Conservation (phyloP, 2,888 invertebrate genomes). For the Oegoconia quadripuncta region DNA sequence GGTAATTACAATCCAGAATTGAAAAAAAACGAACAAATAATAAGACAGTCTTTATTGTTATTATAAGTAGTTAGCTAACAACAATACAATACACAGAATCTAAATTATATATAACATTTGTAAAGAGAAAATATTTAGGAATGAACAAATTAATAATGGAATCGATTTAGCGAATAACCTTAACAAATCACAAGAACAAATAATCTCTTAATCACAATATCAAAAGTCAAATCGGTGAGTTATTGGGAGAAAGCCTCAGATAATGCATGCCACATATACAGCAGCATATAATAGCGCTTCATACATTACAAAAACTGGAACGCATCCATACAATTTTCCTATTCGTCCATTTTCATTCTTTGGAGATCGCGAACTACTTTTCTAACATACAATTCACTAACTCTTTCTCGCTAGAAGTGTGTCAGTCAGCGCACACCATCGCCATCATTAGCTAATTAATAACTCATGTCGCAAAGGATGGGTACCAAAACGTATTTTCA, state of each 20-base stretch:
- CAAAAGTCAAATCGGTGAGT: conserved; percentile 46
- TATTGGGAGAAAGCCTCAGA: conserved; percentile 23
- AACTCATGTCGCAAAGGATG: no score
- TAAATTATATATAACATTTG: conserved; percentile 38
- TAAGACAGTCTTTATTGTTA: conserved; percentile 69
- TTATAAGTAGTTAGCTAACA: conserved; percentile 52
- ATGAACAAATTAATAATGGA: conserved; percentile 36
- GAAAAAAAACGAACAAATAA: conserved; percentile 27
- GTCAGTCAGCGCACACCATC: no score
- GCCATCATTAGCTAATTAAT: no score
- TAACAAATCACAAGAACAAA: conserved; percentile 30
- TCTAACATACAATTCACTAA: background rate
- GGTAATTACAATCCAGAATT: no score
- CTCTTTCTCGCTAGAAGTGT: no score
- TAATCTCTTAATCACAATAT: conserved; percentile 28
- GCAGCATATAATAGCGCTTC: no score
- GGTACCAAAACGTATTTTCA: no score
- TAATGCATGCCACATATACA: conserved; percentile 2
- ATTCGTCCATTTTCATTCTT: background rate
- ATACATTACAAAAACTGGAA: no score
- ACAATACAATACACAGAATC: conserved; percentile 46
- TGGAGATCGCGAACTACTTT: background rate
- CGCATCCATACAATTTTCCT: no score
- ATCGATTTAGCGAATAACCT: conserved; percentile 23
- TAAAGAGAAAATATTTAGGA: conserved; percentile 35